A percentile compares a stretch with the other conserved stretches of the same genome.
phyloP scores from a whole-genome alignment of 2,113 vertebrate genomes.

The Istiophorus platypterus region DNA sequence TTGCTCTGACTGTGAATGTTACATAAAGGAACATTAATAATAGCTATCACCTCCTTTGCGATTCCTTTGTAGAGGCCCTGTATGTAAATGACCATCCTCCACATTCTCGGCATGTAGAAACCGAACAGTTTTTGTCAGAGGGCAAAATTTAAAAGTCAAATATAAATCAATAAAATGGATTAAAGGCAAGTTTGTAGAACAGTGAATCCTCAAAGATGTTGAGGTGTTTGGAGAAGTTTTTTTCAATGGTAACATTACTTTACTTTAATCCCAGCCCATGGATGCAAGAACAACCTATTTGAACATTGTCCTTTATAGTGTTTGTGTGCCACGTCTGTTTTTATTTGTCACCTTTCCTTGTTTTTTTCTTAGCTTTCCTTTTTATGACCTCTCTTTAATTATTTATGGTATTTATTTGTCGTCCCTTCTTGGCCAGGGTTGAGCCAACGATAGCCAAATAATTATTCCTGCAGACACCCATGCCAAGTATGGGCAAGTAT shows the following conservation, averaged over 20 bases:
- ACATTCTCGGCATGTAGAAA: conserved; percentile 47
- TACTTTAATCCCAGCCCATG: neutral
- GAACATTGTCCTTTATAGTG: neutral
- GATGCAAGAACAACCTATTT: neutral
- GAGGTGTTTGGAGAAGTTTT: conserved; percentile 13
- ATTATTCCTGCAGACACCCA: conserved; percentile 6
- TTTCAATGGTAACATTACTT: conserved; percentile 15
- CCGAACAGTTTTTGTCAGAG: conserved; percentile 70
- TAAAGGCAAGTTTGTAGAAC: conserved; percentile 74
- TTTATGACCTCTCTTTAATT: neutral
- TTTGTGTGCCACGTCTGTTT: neutral
- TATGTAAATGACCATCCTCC: conserved; percentile 69
- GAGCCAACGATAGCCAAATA: neutral
- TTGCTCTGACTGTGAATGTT: conserved; percentile 15
- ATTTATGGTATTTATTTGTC: neutral
- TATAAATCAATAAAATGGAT: conserved; percentile 79
- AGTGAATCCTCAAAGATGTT: conserved; percentile 56
- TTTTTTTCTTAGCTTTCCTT: neutral
- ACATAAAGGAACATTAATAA: conserved; percentile 46
- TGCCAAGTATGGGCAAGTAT: conserved; percentile 3
- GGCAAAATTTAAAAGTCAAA: conserved; percentile 83
- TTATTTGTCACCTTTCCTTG: neutral
- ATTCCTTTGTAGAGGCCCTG: conserved; percentile 28
- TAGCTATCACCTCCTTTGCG: conserved; percentile 16
- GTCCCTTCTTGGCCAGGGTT: neutral